A percentile compares a stretch with the other conserved stretches of the same genome.
These are phyloP conservation scores for Hecatera dysodea DNA, from an alignment of 2,888 invertebrate species.

Conservation along the genomic window DNA sequence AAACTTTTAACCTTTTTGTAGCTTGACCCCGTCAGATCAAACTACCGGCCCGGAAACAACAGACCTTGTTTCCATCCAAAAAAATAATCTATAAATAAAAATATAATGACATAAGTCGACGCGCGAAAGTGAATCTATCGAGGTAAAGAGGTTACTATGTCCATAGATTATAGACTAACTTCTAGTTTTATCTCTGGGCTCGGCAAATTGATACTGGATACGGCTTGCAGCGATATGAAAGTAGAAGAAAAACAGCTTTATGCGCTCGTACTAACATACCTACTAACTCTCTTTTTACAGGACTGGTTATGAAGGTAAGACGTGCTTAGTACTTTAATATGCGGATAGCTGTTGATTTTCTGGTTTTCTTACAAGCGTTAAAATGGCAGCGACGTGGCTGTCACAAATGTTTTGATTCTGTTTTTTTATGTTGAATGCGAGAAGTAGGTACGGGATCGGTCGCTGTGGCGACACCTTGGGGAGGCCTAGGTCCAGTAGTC, in stretches of 20 bases:
- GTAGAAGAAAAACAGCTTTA: constrained; percentile 32
- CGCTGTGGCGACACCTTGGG: too few species aligned
- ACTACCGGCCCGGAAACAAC: neutral
- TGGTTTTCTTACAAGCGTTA: constrained; percentile 5
- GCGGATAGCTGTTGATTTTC: constrained; percentile 8
- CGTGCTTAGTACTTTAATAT: neutral
- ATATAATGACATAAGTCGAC: constrained; percentile 48
- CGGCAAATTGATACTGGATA: constrained; percentile 35
- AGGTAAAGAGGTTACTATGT: constrained; percentile 45
- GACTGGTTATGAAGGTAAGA: constrained; percentile 1
- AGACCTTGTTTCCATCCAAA: neutral
- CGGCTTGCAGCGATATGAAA: constrained; percentile 43
- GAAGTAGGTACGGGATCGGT: too few species aligned
- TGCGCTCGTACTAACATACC: neutral
- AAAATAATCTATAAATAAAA: constrained; percentile 16
- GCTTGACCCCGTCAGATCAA: neutral
- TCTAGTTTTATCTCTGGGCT: constrained; percentile 26
- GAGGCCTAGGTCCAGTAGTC: too few species aligned
- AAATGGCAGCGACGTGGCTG: neutral
- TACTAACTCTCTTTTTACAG: constrained; percentile 28
- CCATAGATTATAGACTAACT: constrained; percentile 33
- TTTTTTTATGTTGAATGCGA: neutral
- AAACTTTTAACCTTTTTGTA: neutral
- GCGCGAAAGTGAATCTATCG: constrained; percentile 48
- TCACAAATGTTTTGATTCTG: neutral